Percentiles rank a stretch among this genome's conserved stretches.
Conservation (phyloP, 2,113 vertebrate species). For the Hepsetus odoe region DNA sequence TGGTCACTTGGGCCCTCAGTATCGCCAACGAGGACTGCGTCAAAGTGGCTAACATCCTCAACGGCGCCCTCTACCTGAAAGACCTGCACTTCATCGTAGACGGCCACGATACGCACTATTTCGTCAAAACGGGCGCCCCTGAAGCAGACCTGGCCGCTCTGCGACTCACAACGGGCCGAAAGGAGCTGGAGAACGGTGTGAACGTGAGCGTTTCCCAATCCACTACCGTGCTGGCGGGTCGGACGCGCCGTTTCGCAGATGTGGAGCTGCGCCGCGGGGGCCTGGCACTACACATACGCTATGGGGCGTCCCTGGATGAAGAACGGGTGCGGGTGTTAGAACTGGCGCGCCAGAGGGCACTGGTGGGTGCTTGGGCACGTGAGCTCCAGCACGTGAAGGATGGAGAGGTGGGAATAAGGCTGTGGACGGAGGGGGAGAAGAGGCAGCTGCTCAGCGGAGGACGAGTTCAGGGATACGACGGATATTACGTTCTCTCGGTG, state of each 20-base stretch:
- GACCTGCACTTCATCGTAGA: constrained; percentile 95
- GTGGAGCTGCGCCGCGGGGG: constrained; percentile 90
- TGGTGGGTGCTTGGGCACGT: constrained; percentile 88
- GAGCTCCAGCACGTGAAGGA: constrained; percentile 93
- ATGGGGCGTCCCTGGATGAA: constrained; percentile 93
- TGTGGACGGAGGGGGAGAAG: constrained; percentile 98
- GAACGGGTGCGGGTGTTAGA: constrained; percentile 94
- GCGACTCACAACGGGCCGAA: constrained; percentile 90
- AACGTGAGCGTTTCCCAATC: constrained; percentile 97
- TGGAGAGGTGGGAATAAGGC: constrained; percentile 91
- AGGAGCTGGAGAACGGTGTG: constrained; percentile 93
- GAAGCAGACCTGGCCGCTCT: constrained; percentile 91
- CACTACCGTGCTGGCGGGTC: constrained; percentile 92
- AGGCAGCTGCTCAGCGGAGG: constrained; percentile 94
- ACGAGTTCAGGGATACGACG: constrained; percentile 94
- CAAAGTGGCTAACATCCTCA: constrained; percentile 95
- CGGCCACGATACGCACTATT: constrained; percentile 94
- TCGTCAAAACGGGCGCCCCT: constrained; percentile 92
- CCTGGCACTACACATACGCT: constrained; percentile 92
- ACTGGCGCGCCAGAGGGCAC: constrained; percentile 91
- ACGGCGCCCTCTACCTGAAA: constrained; percentile 94
- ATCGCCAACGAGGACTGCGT: constrained; percentile 97
- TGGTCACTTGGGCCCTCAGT: constrained; percentile 92
- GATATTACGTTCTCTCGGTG: constrained; percentile 97
- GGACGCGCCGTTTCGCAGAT: constrained; percentile 96